phyloP scores from a whole-genome alignment of 2,888 invertebrate species.

The Microplitis deprimator region DNA sequence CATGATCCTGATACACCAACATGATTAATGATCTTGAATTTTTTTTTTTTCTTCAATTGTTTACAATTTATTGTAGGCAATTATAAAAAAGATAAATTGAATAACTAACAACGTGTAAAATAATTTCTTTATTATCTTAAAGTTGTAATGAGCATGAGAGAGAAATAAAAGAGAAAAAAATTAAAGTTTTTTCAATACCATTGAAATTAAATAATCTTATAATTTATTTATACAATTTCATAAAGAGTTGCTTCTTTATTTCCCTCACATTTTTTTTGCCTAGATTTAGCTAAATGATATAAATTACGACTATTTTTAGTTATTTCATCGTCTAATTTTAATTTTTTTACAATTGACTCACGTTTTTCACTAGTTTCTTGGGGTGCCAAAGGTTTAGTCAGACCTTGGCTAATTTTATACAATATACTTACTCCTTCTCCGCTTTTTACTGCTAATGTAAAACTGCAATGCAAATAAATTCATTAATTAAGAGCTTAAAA shows the following conservation, averaged over 20 bases:
- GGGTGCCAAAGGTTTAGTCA: constrained; percentile 62
- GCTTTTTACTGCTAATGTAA: constrained; percentile 66
- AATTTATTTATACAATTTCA: background rate
- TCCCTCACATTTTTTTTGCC: background rate
- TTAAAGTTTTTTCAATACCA: constrained; percentile 16
- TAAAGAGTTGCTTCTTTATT: background rate
- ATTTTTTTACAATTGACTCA: constrained; percentile 58
- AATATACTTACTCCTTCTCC: constrained; percentile 66
- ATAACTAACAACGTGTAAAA: constrained; percentile 50
- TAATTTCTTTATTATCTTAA: constrained; percentile 47
- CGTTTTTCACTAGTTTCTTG: constrained; percentile 58
- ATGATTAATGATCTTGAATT: background rate
- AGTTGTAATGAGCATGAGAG: constrained; percentile 47
- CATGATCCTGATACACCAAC: too few species aligned
- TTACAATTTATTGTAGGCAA: constrained; percentile 43
- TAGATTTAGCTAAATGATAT: constrained; percentile 63
- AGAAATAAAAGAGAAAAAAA: constrained; percentile 30
- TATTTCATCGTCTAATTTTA: constrained; percentile 61
- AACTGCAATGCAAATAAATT: constrained; percentile 53
- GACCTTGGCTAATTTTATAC: constrained; percentile 61
- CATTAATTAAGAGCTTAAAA: background rate
- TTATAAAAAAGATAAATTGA: constrained; percentile 25
- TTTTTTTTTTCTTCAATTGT: background rate
- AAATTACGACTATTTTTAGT: constrained; percentile 63
- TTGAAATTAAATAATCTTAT: background rate